These are phyloP conservation scores for Stegodyphus dumicola DNA, from an alignment of 1,140 invertebrate species.

Conservation along the genomic window DNA sequence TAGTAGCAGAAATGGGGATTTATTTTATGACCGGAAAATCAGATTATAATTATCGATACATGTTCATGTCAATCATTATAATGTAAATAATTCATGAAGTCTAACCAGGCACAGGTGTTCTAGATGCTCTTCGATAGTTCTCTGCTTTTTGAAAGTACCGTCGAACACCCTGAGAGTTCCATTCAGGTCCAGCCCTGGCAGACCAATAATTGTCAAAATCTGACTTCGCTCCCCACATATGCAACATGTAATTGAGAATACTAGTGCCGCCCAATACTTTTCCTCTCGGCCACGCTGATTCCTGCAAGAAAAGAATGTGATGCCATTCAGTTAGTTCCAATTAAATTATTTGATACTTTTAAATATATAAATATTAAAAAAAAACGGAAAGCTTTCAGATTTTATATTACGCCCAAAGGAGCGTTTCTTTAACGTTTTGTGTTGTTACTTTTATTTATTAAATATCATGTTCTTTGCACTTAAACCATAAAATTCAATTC, in stretches of 20 bases:
- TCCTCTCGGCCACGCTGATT: conserved; percentile 85
- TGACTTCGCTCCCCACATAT: conserved; percentile 77
- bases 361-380: too few relatives aligned
- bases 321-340: neutral
- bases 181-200: neutral
- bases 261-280: conserved; percentile 90
- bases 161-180: conserved; percentile 22
- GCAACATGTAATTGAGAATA: conserved; percentile 90
- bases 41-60: too few relatives aligned
- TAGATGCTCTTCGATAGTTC: conserved; percentile 65
- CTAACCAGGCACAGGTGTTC: conserved; percentile 24
- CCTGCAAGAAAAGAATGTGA: conserved; percentile 61
- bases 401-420: too few relatives aligned
- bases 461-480: too few relatives aligned
- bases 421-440: too few relatives aligned
- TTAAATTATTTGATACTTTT: neutral
- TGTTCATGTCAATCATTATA: neutral
- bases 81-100: conserved; percentile 16
- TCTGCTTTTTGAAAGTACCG: conserved; percentile 66
- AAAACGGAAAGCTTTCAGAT: too few relatives aligned
- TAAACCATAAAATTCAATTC: too few relatives aligned
- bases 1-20: too few relatives aligned
- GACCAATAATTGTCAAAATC: conserved; percentile 94
- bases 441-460: too few relatives aligned
- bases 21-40: too few relatives aligned